A percentile compares a stretch with the other conserved stretches of the same genome.
phyloP scores from a whole-genome alignment of 2,888 invertebrate genomes.

The Nycteola revayana region DNA sequence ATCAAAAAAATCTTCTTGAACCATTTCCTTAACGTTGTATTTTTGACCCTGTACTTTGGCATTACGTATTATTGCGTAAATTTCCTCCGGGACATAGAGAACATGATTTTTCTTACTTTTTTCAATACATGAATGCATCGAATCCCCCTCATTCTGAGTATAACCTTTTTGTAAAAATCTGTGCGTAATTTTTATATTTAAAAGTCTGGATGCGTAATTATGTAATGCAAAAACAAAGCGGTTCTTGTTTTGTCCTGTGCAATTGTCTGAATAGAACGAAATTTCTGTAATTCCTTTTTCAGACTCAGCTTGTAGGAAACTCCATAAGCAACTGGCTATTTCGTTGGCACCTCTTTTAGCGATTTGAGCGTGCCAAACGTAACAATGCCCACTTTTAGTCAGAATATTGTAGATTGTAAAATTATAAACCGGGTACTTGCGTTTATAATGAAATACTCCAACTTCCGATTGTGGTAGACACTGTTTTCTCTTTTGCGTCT shows the following conservation, averaged over 20 bases:
- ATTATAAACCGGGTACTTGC: too few species aligned
- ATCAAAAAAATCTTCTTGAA: too few species aligned
- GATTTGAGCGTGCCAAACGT: conserved; percentile 3
- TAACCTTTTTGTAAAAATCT: conserved; percentile 16
- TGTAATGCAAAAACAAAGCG: conserved; percentile 7
- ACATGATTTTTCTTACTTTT: background rate
- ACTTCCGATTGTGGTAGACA: conserved; percentile 14
- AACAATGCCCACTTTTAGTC: conserved; percentile 6
- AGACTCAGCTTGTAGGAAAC: background rate
- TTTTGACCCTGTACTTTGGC: conserved; percentile 1
- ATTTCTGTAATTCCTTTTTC: conserved; percentile 5
- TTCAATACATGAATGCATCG: conserved; percentile 11
- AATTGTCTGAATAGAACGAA: conserved; percentile 7
- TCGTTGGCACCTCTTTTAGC: conserved; percentile 2
- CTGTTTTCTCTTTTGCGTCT: background rate
- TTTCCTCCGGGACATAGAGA: conserved; percentile 12
- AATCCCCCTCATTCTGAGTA: conserved; percentile 16
- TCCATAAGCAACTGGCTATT: conserved; percentile 6
- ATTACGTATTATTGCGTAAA: conserved; percentile 4
- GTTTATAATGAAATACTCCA: conserved; percentile 8
- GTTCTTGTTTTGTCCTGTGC: conserved; percentile 6
- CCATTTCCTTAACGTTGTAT: conserved; percentile 2
- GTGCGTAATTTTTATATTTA: conserved; percentile 6
- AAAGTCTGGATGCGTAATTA: conserved; percentile 2
- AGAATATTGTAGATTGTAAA: too few species aligned